Evolutionary conservation across 2,888 invertebrate species (phyloP), one percentile per base, ranked within the genome.

Genomic region (Pterostichus niger): DNA sequence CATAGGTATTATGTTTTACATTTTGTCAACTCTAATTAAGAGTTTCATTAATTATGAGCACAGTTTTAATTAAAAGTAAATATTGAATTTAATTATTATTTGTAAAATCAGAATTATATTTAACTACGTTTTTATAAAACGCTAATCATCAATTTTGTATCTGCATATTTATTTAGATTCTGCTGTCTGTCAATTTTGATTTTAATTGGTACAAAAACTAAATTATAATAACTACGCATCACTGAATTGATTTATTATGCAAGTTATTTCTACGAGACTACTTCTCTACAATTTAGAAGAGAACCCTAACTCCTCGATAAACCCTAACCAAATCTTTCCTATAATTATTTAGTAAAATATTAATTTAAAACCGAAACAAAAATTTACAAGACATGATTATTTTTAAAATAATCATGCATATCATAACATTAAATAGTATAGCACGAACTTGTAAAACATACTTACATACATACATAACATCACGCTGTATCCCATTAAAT

Each of bases 121-220:
- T n/a, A 31, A 61, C 31, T 31, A 31, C 17, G n/a, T 61, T 61
- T 61, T 31, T 61, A 33, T 31, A 31, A 61, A 61, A 31, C 33
- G 52, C 52, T 52, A 52, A 1, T 61, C 61, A 61, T 33, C 10
- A 61, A 61, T 31, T 61, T 61, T 61, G 17, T 61, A 31, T 61
- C 17, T 31, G 17, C 10, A 31, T 61, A 31, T 33, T 61, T 61
- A 33, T 61, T 33, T 61, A 24, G 61, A n/a, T 17, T n/a, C 13
- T 24, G 54, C 17, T 61, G 31, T 31, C n/a, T 61, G 24, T 7
- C 59, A 10, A 33, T 24, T 54, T 54, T 61, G 31, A 61, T 61
- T 61, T 61, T 61, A 61, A 61, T 33, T 61, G 61, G 11, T 31
- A 61, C 17, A n/a, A 54, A 40, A 54, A 54, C 54, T 54, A 59